Percentiles rank a stretch among this genome's conserved stretches.
Conservation (phyloP, 2,113 vertebrate species). For the Morone chrysops region DNA sequence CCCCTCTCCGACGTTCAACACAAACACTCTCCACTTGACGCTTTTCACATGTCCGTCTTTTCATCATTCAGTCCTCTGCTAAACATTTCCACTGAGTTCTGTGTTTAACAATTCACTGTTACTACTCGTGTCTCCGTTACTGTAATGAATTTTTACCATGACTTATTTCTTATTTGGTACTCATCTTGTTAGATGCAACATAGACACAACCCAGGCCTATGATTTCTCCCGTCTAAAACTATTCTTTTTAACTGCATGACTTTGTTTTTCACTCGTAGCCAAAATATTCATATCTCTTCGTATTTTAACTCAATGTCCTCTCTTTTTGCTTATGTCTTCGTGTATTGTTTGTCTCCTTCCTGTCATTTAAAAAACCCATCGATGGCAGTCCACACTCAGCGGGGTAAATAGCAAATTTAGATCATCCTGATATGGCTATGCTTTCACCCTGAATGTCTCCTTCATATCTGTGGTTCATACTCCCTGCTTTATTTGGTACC, state of each 20-base stretch:
- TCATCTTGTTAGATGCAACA: slow-evolving; percentile 34
- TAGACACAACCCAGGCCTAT: slow-evolving; percentile 26
- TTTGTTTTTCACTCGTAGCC: slow-evolving; percentile 65
- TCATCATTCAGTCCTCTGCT: slow-evolving; percentile 63
- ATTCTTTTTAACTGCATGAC: slow-evolving; percentile 78
- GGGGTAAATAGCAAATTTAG: slow-evolving; percentile 90
- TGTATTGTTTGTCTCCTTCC: slow-evolving; percentile 83
- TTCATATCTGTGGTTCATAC: slow-evolving; percentile 66
- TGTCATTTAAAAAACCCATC: slow-evolving; percentile 82
- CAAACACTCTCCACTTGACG: slow-evolving; percentile 34
- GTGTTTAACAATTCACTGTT: slow-evolving; percentile 73
- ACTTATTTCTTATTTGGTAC: slow-evolving; percentile 43
- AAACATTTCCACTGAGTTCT: slow-evolving; percentile 67
- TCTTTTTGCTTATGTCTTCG: slow-evolving; percentile 88
- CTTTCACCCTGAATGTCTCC: slow-evolving; percentile 80
- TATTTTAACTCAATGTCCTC: slow-evolving; percentile 87
- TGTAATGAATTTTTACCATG: slow-evolving; percentile 33
- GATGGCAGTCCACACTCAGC: slow-evolving; percentile 94
- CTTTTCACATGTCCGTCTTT: slow-evolving; percentile 60
- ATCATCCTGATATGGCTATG: slow-evolving; percentile 81
- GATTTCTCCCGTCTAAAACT: slow-evolving; percentile 25
- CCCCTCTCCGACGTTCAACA: slow-evolving; percentile 27
- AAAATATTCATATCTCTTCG: slow-evolving; percentile 72
- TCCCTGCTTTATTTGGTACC: slow-evolving; percentile 54
- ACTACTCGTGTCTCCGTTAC: slow-evolving; percentile 61